phyloP scores from a whole-genome alignment of 1,140 invertebrate species.

The Lepidotrigona ventralis region DNA sequence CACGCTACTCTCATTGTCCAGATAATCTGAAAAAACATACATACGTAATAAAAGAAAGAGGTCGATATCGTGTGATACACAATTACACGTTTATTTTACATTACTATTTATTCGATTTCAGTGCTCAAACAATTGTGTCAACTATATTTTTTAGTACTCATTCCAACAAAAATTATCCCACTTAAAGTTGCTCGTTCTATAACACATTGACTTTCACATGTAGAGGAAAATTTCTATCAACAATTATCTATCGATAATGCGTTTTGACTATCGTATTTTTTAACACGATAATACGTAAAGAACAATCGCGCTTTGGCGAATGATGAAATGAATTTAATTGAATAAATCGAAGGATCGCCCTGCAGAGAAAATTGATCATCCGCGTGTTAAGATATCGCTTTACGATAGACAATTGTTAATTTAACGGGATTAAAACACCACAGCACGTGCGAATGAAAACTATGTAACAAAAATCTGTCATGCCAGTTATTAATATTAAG shows the following conservation, averaged over 20 bases:
- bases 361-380: not conserved
- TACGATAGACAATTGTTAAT: not conserved
- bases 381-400: not conserved
- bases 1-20: constrained; percentile 21
- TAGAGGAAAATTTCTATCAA: not conserved
- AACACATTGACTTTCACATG: not conserved
- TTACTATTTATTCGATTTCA: not conserved
- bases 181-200: not conserved
- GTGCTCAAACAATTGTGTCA: no score
- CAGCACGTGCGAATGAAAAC: not conserved
- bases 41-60: not conserved
- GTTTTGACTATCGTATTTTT: not conserved
- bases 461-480: constrained; percentile 3
- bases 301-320: no score
- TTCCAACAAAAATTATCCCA: not conserved
- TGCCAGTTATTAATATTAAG: constrained; percentile 38
- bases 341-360: not conserved
- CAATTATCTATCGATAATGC: no score
- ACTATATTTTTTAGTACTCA: no score
- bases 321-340: not conserved
- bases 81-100: not conserved
- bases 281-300: not conserved
- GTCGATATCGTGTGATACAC: not conserved
- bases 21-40: constrained; percentile 47
- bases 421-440: not conserved